Percentiles rank a stretch among this genome's conserved stretches.
Evolutionary conservation across 35 echinoderm and acorn worm genomes (phyloP).

Genomic region (Lytechinus variegatus): DNA sequence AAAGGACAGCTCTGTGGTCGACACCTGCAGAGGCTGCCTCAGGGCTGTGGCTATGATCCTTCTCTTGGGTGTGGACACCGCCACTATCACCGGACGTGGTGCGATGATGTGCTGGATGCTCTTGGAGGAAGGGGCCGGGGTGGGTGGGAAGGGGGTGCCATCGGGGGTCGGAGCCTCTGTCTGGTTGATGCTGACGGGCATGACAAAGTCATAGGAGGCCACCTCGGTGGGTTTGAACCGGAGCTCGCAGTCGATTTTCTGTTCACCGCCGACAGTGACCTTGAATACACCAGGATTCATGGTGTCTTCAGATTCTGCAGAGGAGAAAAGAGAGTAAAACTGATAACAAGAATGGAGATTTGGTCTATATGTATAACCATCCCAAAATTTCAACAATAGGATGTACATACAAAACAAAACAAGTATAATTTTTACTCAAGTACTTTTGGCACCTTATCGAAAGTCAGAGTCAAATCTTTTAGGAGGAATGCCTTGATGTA

Average conservation of each 20-base stretch:
- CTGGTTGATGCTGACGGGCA: slow-evolving; percentile 95
- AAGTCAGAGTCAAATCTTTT: no score
- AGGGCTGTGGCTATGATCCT: slow-evolving; percentile 90
- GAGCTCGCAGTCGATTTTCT: slow-evolving; percentile 75
- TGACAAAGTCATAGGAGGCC: slow-evolving; percentile 82
- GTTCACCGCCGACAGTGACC: slow-evolving; percentile 75
- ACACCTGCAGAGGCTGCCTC: slow-evolving; percentile 88
- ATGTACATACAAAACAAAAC: no score
- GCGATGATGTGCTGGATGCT: slow-evolving; percentile 98
- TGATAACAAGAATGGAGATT: no score
- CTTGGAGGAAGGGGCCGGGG: slow-evolving; percentile 88
- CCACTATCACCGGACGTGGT: slow-evolving; percentile 79
- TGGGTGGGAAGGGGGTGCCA: slow-evolving; percentile 85
- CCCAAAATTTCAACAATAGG: no score
- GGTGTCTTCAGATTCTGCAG: slow-evolving; percentile 90
- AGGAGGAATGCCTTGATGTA: no score
- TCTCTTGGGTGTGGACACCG: slow-evolving; percentile 84
- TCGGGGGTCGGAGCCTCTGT: slow-evolving; percentile 86
- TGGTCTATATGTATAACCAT: no score
- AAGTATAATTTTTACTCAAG: no score
- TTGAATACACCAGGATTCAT: slow-evolving; percentile 89
- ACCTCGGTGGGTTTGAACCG: slow-evolving; percentile 93
- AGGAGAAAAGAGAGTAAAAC: not conserved
- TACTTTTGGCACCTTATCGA: no score
- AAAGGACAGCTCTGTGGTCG: slow-evolving; percentile 76